phyloP scores from a whole-genome alignment of 2,797 vertebrate species.

The Acropternis orthonyx region DNA sequence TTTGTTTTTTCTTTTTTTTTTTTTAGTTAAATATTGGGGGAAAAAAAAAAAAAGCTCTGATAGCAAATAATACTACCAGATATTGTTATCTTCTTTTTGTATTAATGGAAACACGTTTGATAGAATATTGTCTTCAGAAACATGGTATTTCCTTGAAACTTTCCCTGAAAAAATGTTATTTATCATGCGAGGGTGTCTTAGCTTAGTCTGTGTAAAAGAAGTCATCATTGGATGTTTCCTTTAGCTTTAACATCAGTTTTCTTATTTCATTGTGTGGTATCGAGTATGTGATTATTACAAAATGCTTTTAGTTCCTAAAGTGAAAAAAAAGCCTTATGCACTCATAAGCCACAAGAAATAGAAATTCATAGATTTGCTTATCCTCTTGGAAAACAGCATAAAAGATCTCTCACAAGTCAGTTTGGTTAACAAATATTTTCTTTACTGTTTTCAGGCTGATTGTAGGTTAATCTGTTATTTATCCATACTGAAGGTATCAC shows the following conservation, averaged over 20 bases:
- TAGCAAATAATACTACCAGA: not conserved
- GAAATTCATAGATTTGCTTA: slow-evolving; percentile 41
- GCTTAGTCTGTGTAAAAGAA: not conserved
- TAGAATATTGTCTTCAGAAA: not conserved
- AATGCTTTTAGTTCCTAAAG: not conserved
- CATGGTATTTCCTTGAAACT: not conserved
- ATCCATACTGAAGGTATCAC: slow-evolving; percentile 40
- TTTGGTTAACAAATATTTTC: slow-evolving; percentile 65
- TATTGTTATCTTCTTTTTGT: not conserved
- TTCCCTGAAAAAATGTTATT: not conserved
- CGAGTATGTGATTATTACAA: not conserved
- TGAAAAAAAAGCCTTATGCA: not conserved
- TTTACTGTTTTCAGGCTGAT: slow-evolving; percentile 44
- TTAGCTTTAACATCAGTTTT: not conserved
- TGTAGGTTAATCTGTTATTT: slow-evolving; percentile 57
- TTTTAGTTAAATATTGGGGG: not conserved
- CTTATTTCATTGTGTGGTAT: not conserved
- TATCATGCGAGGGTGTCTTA: not conserved
- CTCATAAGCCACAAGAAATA: not conserved
- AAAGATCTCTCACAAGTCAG: slow-evolving; percentile 49
- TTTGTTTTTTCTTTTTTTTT: not conserved
- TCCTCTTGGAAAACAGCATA: slow-evolving; percentile 40
- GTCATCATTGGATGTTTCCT: not conserved
- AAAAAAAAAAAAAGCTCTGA: not conserved
- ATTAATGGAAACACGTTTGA: not conserved